A percentile compares a stretch with the other conserved stretches of the same genome.
Evolutionary conservation across 2,797 vertebrate species (phyloP).

Genomic region (Phrynocephalus guinanensis): DNA sequence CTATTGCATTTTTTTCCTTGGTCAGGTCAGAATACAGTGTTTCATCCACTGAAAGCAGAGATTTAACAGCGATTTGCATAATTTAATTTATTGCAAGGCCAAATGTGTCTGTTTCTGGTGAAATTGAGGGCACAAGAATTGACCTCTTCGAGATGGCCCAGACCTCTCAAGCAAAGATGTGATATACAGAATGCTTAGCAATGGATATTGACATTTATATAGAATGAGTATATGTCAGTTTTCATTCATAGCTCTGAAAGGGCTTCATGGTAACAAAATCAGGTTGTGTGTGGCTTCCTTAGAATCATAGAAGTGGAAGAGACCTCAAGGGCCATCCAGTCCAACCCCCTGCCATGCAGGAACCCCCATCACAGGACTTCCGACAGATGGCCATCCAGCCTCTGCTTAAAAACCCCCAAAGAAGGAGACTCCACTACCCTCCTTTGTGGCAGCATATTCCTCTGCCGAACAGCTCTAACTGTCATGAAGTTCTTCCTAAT

Average conservation of each 20-base stretch:
- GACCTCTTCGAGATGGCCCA: neutral
- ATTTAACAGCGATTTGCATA: neutral
- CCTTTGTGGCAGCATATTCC: too few species aligned
- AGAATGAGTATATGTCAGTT: neutral
- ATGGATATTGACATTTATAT: neutral
- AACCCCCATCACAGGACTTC: too few species aligned
- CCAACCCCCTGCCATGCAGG: too few species aligned
- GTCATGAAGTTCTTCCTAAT: too few species aligned
- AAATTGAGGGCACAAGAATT: neutral
- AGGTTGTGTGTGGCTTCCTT: neutral
- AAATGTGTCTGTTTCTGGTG: neutral
- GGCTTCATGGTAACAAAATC: neutral
- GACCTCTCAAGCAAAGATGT: neutral
- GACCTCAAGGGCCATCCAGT: too few species aligned
- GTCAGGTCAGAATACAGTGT: neutral
- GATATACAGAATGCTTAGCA: neutral
- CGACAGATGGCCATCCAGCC: too few species aligned
- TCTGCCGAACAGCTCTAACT: too few species aligned
- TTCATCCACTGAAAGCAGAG: neutral
- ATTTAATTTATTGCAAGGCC: neutral
- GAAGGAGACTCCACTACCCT: too few species aligned
- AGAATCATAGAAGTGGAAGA: neutral
- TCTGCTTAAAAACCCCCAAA: too few species aligned
- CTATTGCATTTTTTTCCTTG: neutral
- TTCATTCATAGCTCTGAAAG: neutral